Evolutionary conservation across 2,113 vertebrate genomes (phyloP).

Genomic region (Cyanoderma ruficeps): DNA sequence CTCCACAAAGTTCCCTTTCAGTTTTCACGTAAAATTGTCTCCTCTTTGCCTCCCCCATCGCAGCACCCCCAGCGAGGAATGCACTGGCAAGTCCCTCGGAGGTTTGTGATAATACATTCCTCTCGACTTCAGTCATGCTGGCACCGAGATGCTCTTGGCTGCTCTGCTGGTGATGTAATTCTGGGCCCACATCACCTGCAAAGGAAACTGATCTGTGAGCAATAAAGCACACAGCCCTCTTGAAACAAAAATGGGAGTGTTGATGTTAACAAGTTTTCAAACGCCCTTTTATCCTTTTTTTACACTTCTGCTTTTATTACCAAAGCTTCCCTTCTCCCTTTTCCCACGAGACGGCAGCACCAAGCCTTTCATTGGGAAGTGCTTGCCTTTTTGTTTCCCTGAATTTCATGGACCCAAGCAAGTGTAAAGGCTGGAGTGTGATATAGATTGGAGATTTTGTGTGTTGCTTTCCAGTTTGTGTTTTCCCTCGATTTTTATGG

Average conservation of each 20-base stretch:
- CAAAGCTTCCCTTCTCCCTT: constrained; percentile 14
- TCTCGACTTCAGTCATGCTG: constrained; percentile 77
- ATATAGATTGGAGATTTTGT: not conserved
- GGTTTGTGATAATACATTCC: constrained; percentile 80
- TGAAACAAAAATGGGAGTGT: constrained; percentile 32
- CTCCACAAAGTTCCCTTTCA: constrained; percentile 60
- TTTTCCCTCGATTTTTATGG: not conserved
- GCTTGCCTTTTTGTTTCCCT: constrained; percentile 6
- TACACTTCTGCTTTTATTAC: constrained; percentile 29
- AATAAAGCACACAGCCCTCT: constrained; percentile 27
- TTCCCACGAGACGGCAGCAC: constrained; percentile 47
- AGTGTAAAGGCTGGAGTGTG: not conserved
- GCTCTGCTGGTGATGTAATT: constrained; percentile 79
- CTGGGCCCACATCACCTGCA: constrained; percentile 74
- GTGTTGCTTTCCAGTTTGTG: not conserved
- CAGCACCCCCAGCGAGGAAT: constrained; percentile 63
- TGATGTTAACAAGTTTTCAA: not conserved
- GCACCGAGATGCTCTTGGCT: constrained; percentile 73
- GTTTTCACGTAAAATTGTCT: constrained; percentile 11
- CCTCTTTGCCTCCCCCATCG: not conserved
- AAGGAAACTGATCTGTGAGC: constrained; percentile 53
- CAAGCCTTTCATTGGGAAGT: constrained; percentile 13
- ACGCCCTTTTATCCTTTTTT: not conserved
- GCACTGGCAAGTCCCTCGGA: constrained; percentile 67
- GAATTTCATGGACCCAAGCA: not conserved